Conservation (phyloP, 2,888 invertebrate species). For the Ditula angustiorana region DNA sequence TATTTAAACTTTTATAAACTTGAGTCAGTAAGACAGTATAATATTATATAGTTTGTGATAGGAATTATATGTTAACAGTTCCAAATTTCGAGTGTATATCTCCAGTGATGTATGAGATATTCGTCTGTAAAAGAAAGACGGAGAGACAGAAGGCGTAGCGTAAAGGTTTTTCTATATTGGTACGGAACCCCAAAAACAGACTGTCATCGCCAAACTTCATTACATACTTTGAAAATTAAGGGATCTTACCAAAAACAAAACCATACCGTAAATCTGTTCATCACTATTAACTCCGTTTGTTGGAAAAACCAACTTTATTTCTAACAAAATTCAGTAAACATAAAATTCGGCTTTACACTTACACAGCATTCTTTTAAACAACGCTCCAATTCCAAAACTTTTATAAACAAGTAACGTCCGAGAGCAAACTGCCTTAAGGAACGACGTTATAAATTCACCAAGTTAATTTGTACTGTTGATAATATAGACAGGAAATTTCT, state of each 20-base stretch:
- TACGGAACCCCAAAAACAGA: not conserved
- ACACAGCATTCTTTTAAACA: constrained; percentile 9
- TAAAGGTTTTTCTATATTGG: too few relatives aligned
- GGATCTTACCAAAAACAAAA: constrained; percentile 1
- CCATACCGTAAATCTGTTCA: not conserved
- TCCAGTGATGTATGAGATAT: too few relatives aligned
- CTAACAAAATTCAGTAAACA: not conserved
- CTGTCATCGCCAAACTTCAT: constrained; percentile 12
- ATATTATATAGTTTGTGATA: too few relatives aligned
- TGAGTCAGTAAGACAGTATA: too few relatives aligned
- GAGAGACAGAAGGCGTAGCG: too few relatives aligned
- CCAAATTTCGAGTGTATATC: too few relatives aligned
- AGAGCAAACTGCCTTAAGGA: constrained; percentile 26
- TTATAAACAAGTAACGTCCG: constrained; percentile 26
- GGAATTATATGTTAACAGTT: too few relatives aligned
- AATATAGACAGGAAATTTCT: constrained; percentile 26
- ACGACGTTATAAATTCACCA: constrained; percentile 30
- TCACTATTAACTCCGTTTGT: constrained; percentile 3
- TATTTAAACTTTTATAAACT: too few relatives aligned
- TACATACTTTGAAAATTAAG: not conserved
- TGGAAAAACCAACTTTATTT: not conserved
- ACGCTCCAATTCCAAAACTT: constrained; percentile 24
- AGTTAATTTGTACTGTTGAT: constrained; percentile 34
- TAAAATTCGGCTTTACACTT: not conserved
- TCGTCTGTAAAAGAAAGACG: too few relatives aligned